Evolutionary conservation across 2,797 vertebrate genomes (phyloP), one percentile per base, ranked within the genome.

Genomic region (Oryzias dopingdopingensis): DNA sequence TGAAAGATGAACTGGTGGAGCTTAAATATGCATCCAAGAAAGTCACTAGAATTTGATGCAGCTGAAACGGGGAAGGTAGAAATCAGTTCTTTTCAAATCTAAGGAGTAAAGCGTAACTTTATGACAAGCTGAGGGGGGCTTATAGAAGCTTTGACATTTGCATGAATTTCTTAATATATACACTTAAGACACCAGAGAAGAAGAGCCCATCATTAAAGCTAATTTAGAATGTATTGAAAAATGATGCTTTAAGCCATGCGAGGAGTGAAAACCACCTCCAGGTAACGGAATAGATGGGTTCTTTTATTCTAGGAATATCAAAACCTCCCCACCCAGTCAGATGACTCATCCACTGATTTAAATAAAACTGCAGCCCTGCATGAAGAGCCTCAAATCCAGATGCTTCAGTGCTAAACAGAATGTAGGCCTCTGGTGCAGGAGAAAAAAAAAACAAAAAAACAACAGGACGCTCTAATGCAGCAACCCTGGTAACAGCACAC

Each of bases 321-420:
- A 10, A 62, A 60, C 16, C 2, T 69, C 37, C 5, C 43, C 43
- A 20, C 40, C 42, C 43, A 26, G n/a, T 52, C 45, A 29, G 51
- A 75, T 80, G 72, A 85, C 58, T 81, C 79, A 84, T 76, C 66
- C 50, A 52, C 58, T 64, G 66, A 77, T 72, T 71, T 54, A 62
- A 79, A 62, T 54, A 76, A 67, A 45, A 26, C n/a, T 55, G 50
- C 45, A 23, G n/a, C 40, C 45, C 52, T 58, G 55, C 47, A 37
- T 64, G 63, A 74, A 77, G 56, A 49, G 55, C 55, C 70, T 65
- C 18, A 53, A 62, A 77, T 62, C 50, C 68, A 78, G 67, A 88
- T 72, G 63, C 52, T 63, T 42, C 52, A 61, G n/a, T 22, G 40
- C 43, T 59, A 56, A 62, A 42, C 43, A 64, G 20, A 69, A 66